Percentiles rank a stretch among this genome's conserved stretches.
Evolutionary conservation across 2,797 vertebrate genomes (phyloP).

Genomic region (Danio choprae): DNA sequence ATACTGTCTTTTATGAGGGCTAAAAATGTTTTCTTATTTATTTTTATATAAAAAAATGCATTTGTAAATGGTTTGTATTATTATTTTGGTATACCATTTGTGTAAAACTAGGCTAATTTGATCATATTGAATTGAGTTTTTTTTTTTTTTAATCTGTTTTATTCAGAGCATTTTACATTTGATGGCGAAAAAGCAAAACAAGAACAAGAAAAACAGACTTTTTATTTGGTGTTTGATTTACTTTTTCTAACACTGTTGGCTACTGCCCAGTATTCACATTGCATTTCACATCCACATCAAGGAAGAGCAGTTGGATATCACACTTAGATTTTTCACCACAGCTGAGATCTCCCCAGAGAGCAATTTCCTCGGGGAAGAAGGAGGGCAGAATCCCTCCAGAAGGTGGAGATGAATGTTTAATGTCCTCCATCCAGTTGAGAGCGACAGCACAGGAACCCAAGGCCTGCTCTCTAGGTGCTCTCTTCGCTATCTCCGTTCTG

Average conservation of each 20-base stretch:
- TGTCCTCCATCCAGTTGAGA: constrained; percentile 63
- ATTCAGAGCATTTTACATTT: neutral
- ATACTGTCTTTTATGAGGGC: neutral
- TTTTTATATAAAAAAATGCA: neutral
- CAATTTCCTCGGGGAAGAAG: constrained; percentile 33
- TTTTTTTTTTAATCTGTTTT: too few species aligned
- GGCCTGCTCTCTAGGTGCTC: constrained; percentile 67
- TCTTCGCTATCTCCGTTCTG: constrained; percentile 51
- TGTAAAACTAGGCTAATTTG: too few species aligned
- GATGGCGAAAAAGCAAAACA: neutral
- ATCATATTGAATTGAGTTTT: too few species aligned
- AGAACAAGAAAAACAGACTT: neutral
- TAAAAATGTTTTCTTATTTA: neutral
- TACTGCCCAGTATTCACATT: neutral
- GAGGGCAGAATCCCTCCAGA: constrained; percentile 53
- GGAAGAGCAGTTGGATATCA: constrained; percentile 24
- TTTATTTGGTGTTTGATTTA: neutral
- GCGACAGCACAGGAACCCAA: constrained; percentile 56
- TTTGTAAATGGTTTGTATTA: too few species aligned
- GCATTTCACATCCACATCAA: constrained; percentile 22
- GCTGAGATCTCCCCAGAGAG: constrained; percentile 32
- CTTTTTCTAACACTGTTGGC: neutral
- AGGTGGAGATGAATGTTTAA: constrained; percentile 67
- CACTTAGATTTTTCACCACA: constrained; percentile 6
- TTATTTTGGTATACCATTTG: too few species aligned